phyloP scores from a whole-genome alignment of 2,888 invertebrate genomes.

The Hydrotaea cyrtoneurina region DNA sequence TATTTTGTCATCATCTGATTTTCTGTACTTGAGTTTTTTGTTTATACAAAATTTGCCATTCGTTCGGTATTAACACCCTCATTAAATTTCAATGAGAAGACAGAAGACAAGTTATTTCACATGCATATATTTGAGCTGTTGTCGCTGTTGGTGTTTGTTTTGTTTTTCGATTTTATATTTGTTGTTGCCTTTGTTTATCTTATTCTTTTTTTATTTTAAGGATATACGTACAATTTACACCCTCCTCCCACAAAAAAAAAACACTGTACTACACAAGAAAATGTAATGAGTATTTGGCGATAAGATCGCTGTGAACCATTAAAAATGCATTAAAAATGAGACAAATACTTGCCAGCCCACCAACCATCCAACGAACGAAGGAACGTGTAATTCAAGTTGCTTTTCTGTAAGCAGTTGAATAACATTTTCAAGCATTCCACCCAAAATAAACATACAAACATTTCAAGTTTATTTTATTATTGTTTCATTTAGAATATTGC shows the following conservation, averaged over 20 bases:
- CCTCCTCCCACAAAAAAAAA: too few species aligned
- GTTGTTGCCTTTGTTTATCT: background rate
- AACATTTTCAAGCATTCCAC: background rate
- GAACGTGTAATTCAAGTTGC: background rate
- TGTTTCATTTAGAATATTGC: background rate
- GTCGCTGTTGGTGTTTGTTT: background rate
- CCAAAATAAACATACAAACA: background rate
- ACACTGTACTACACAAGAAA: too few species aligned
- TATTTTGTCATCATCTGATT: slow-evolving; percentile 41
- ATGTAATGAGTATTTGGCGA: slow-evolving; percentile 15
- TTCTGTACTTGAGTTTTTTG: slow-evolving; percentile 15
- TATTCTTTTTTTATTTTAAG: slow-evolving; percentile 40
- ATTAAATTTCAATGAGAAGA: slow-evolving; percentile 57
- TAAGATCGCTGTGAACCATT: background rate
- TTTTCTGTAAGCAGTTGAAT: background rate
- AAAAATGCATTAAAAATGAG: background rate
- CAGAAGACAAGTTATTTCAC: slow-evolving; percentile 27
- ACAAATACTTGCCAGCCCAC: background rate
- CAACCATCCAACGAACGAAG: too few species aligned
- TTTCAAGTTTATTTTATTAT: background rate
- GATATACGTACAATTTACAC: background rate
- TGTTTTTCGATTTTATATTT: background rate
- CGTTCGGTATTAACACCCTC: slow-evolving; percentile 48
- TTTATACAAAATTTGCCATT: slow-evolving; percentile 19
- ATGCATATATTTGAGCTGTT: slow-evolving; percentile 12